Base-by-base conservation (phyloP, 2,888 invertebrate genomes). In the Rhagonycha fulva region DNA sequence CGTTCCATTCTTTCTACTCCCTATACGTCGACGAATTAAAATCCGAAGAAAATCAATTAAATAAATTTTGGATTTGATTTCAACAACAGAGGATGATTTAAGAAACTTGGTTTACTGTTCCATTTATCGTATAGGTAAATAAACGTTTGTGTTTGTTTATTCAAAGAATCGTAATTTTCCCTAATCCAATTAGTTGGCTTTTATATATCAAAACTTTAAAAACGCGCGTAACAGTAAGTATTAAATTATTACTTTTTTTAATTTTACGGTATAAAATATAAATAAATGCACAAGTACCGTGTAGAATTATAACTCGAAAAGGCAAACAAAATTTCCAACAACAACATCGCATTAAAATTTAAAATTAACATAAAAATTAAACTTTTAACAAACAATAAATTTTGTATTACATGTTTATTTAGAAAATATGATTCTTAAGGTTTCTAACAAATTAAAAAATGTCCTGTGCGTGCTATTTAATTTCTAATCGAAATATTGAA, bases 21-120 rank as follows among this genome's bases (percentile, higher is more conserved):
- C 32, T 24, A 47, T 30, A 14, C 62, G 12, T 23, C 23, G 67
- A 28, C 47, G 28, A 69, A 26, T 68, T 71, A 7, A 24, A 66
- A 73, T 71, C 70, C 30, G 66, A 60, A 66, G 69, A 66, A 63
- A 72, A 72, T 70, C 47, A 69, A 70, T 70, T 76, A 72, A n/a
- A 47, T 47, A 47, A 47, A 47, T 47, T 47, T 47, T 47, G n/a
- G 47, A n/a, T 47, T 47, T 47, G 2, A 47, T 47, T 47, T 47
- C 47, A 47, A 47, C 7, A 47, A n/a, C 2, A 7, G 7, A 9
- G 2, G n/a, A 9, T n/a, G n/a, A 47, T 47, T 47, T 47, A 47
- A n/a, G 47, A n/a, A n/a, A n/a, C 7, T 47, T 47, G 7, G 2
- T 7, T 9, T 32, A 32, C 32, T 12, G 32, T 32, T 32, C 4